phyloP scores from a whole-genome alignment of 2,888 invertebrate genomes.

The Oligia strigilis region DNA sequence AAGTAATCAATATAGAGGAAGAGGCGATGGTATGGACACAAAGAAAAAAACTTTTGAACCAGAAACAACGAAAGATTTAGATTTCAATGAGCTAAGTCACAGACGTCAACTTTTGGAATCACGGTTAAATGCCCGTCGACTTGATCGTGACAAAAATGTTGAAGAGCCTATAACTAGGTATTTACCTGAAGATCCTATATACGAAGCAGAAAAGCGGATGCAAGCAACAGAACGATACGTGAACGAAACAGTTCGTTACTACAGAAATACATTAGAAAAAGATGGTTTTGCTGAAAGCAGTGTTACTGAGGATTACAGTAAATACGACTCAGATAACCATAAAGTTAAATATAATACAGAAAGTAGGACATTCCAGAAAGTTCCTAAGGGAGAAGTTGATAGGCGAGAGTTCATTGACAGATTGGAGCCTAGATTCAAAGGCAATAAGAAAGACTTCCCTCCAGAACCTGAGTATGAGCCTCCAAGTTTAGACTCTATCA shows the following conservation, averaged over 20 bases:
- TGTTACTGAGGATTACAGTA: conserved; percentile 87
- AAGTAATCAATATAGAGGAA: conserved; percentile 89
- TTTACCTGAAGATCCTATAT: conserved; percentile 87
- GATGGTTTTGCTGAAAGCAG: conserved; percentile 90
- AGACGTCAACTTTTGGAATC: conserved; percentile 94
- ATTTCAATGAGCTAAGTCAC: conserved; percentile 92
- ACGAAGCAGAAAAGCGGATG: conserved; percentile 87
- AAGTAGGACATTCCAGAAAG: conserved; percentile 81
- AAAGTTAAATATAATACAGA: conserved; percentile 87
- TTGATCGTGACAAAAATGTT: conserved; percentile 81
- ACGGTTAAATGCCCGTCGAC: conserved; percentile 92
- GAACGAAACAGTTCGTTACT: conserved; percentile 90
- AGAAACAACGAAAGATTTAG: conserved; percentile 83
- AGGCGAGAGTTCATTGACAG: conserved; percentile 83
- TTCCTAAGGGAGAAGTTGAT: conserved; percentile 82
- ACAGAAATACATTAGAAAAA: conserved; percentile 90
- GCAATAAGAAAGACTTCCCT: conserved; percentile 83
- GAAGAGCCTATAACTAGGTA: conserved; percentile 85
- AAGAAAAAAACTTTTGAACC: conserved; percentile 88
- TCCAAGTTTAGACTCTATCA: conserved; percentile 92
- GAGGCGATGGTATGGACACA: conserved; percentile 93
- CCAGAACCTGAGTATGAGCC: conserved; percentile 91
- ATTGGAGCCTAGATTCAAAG: conserved; percentile 79
- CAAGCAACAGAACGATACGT: conserved; percentile 90
- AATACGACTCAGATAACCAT: conserved; percentile 87